Evolutionary conservation across 2,113 vertebrate species (phyloP).

Genomic region (Pongo abelii): DNA sequence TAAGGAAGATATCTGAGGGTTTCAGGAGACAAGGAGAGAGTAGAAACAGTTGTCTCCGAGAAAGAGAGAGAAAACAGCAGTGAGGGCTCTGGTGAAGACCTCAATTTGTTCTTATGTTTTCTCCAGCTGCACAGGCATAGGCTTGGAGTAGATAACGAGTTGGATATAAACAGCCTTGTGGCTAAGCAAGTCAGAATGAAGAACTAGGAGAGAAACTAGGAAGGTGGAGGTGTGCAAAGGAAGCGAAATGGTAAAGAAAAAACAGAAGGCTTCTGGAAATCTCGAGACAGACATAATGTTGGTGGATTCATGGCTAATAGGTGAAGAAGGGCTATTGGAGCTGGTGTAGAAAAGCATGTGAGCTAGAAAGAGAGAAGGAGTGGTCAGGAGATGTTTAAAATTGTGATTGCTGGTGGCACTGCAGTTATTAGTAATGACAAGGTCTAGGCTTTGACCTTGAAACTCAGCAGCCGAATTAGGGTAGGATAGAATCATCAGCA

Average conservation of each 20-base stretch:
- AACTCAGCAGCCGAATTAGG: neutral
- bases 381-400: neutral
- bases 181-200: neutral
- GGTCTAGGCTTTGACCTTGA: neutral
- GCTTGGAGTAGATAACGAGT: neutral
- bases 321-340: neutral
- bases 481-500: neutral
- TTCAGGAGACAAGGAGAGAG: neutral
- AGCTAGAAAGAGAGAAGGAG: neutral
- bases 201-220: neutral
- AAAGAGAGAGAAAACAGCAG: fast-evolving
- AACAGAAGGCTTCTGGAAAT: neutral
- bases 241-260: neutral
- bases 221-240: neutral
- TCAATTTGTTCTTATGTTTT: neutral
- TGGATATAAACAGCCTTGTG: neutral
- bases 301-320: neutral
- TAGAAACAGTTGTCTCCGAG: neutral
- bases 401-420: neutral
- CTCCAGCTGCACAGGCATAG: neutral
- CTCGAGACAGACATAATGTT: neutral
- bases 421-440: neutral
- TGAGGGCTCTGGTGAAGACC: neutral
- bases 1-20: neutral
- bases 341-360: neutral